A percentile compares a stretch with the other conserved stretches of the same genome.
Evolutionary conservation across 2,113 vertebrate genomes (phyloP).

Genomic region (Rhineura floridana): DNA sequence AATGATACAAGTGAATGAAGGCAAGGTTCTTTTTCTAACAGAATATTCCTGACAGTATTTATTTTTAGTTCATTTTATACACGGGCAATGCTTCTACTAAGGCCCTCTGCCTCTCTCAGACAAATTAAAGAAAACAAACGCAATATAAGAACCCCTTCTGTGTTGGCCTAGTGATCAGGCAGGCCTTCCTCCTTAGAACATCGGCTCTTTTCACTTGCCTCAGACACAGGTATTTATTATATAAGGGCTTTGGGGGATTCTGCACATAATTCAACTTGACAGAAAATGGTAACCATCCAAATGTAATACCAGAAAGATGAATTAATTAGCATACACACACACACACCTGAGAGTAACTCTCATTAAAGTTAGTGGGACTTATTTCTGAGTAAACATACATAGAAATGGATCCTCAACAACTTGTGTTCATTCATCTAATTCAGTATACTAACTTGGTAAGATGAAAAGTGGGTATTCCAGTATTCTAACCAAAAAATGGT

Average conservation of each 20-base stretch:
- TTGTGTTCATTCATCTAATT: neutral
- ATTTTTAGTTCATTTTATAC: slow-evolving; percentile 13
- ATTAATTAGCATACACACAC: neutral
- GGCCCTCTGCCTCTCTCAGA: neutral
- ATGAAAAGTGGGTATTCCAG: neutral
- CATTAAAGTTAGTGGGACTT: neutral
- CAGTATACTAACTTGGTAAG: neutral
- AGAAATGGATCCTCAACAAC: too few relatives aligned
- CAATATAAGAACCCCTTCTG: neutral
- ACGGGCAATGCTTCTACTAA: neutral
- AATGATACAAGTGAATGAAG: neutral
- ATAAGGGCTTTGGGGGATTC: neutral
- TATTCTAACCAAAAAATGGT: neutral
- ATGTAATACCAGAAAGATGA: neutral
- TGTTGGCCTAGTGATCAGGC: neutral
- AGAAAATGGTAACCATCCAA: neutral
- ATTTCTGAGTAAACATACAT: too few relatives aligned
- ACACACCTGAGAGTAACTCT: neutral
- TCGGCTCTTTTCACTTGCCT: neutral
- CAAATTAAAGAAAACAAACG: slow-evolving; percentile 7
- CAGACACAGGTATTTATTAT: neutral
- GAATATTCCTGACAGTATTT: neutral
- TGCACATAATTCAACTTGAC: neutral
- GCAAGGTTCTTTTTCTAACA: neutral
- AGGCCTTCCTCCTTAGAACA: neutral